Evolutionary conservation across 2,797 vertebrate species (phyloP), one percentile per base, ranked within the genome.

Genomic region (Nasua narica): DNA sequence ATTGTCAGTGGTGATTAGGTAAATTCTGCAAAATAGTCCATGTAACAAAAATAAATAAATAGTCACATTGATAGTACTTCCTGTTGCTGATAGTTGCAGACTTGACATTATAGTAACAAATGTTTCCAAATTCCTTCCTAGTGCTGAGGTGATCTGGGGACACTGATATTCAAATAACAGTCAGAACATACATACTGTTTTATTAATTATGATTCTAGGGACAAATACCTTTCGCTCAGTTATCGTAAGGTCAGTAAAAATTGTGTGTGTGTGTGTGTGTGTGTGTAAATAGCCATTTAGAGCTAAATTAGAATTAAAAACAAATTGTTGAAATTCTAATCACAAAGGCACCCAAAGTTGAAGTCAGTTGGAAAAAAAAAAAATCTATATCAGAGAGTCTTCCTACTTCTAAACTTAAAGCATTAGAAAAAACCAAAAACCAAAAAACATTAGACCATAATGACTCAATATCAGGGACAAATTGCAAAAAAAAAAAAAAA

Each of bases 361-460:
- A 94, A 87, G 12, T 81, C 90, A 29, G 4, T 25, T 69, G 40
- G 6, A 40, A 93, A 2, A 40, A 40, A 93, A 2, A 62, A 62
- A 62, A 35, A 35, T 70, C 10, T 37, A 32, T 62, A 27, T 58
- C 21, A 79, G 37, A 37, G 15, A 81, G 86, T 13, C 12, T 58
- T 94, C 50, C 50, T 87, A 1, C 32, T 37, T 12, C 50, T 65
- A 7, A 70, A 86, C 35, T 89, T 87, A 96, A 97, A 97, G 46
- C 58, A 65, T 77, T 70, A 85, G 72, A 87, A 87, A n/a, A n/a
- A n/a, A n/a, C n/a, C n/a, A n/a, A n/a, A n/a, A n/a, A n/a, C n/a
- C n/a, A n/a, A n/a, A 96, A 97, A 97, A 40, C 58, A 65, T 77
- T 70, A 85, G 72, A 87, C 84, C 10, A 69, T 90, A 92, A 78